These are phyloP conservation scores for Lepidurus couesii DNA, from an alignment of 1,140 invertebrate species.

Conservation along the genomic window DNA sequence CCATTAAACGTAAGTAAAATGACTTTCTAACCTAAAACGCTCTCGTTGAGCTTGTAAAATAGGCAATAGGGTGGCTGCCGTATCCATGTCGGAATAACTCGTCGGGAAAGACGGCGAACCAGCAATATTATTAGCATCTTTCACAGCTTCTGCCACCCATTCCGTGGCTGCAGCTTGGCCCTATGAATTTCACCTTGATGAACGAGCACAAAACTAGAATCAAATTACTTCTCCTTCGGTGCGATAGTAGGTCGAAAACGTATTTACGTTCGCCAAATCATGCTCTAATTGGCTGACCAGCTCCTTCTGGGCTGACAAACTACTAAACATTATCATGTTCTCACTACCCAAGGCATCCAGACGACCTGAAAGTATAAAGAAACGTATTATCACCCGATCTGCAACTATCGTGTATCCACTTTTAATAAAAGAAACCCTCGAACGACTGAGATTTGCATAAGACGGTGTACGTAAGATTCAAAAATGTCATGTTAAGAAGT, in stretches of 20 bases:
- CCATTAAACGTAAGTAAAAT: not conserved
- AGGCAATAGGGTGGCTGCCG: constrained; percentile 45
- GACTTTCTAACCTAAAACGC: constrained; percentile 41
- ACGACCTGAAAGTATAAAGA: constrained; percentile 1
- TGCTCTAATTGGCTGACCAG: constrained; percentile 48
- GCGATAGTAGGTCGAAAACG: constrained; percentile 47
- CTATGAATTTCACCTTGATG: constrained; percentile 32
- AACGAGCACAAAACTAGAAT: constrained; percentile 35
- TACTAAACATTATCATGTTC: not conserved
- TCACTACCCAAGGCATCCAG: not conserved
- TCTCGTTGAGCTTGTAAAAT: constrained; percentile 49
- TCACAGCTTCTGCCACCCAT: constrained; percentile 33
- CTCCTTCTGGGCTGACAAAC: constrained; percentile 42
- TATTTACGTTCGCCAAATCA: constrained; percentile 48
- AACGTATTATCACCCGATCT: not conserved
- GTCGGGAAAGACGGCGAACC: constrained; percentile 8
- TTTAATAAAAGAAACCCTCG: not conserved
- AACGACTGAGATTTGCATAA: constrained; percentile 15
- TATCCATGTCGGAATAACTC: constrained; percentile 33
- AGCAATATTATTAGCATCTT: constrained; percentile 24
- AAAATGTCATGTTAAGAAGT: constrained; percentile 20
- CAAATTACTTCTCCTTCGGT: constrained; percentile 46
- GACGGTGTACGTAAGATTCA: constrained; percentile 1
- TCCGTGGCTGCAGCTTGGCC: constrained; percentile 31
- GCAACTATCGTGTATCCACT: not conserved